Percentiles rank a stretch among this genome's conserved stretches.
Conservation (phyloP, 2,888 invertebrate species). For the Icerya purchasi region DNA sequence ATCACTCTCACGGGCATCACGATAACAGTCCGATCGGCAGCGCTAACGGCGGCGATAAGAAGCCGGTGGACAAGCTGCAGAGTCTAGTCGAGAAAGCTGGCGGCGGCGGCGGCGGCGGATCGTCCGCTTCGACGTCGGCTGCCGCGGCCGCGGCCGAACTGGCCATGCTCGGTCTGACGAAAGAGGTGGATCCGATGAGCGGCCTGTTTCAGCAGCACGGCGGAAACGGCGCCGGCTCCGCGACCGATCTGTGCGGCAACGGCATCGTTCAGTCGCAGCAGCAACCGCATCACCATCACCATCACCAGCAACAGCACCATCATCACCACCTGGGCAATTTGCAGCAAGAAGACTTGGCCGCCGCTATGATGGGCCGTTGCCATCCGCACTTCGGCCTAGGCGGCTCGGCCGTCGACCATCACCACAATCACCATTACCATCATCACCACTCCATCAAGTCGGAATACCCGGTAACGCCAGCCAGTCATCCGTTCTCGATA, state of each 20-base stretch:
- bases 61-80: constrained; percentile 9
- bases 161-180: constrained; percentile 27
- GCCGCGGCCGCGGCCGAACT: constrained; percentile 15
- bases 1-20: constrained; percentile 25
- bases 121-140: constrained; percentile 18
- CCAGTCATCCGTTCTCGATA: constrained; percentile 75
- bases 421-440: constrained; percentile 22
- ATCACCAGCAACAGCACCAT: constrained; percentile 31
- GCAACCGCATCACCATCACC: constrained; percentile 35
- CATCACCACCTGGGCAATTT: constrained; percentile 23
- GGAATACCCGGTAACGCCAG: constrained; percentile 60
- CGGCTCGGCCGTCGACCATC: constrained; percentile 1
- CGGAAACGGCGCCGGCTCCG: constrained; percentile 12
- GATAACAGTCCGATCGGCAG: not conserved
- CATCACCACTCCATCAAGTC: constrained; percentile 49
- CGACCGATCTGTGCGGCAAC: not conserved
- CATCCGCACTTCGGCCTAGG: constrained; percentile 27
- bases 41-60: constrained; percentile 7
- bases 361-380: constrained; percentile 36
- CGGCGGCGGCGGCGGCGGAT: constrained; percentile 16
- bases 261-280: constrained; percentile 24
- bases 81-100: constrained; percentile 10
- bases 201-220: constrained; percentile 43
- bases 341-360: constrained; percentile 36
- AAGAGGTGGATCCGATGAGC: constrained; percentile 35